Evolutionary conservation across 2,113 vertebrate genomes (phyloP), one percentile per base, ranked within the genome.

Genomic region (Seriola rivoliana): DNA sequence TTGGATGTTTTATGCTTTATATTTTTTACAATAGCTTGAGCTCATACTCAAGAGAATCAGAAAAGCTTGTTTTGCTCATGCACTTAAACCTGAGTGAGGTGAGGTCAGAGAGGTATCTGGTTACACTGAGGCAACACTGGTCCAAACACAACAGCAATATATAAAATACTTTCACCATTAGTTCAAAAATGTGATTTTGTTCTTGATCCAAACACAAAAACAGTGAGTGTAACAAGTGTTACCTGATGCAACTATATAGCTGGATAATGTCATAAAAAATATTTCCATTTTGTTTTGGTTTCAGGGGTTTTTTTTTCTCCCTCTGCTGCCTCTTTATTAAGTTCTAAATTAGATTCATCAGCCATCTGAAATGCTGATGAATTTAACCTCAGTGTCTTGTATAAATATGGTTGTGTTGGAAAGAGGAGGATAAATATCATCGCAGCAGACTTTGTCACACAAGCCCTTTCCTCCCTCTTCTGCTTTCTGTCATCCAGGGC

Each of bases 401-500:
- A 36, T 44, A 34, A 46, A 69, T 12, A 58, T 29, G 34, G 8
- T 12, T 21, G 4, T 16, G 55, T 44, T 48, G 3, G 13, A 34
- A 16, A 55, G 36, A 32, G 12, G 59, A 67, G 7, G 46, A 62
- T n/a, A 25, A 10, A 57, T 42, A 50, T 29, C 34, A 36, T 36
- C 34, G 4, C 34, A 36, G 6, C 34, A 32, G 29, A 25, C 2
- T 80, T 44, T 38, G 5, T 69, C 48, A 84, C 36, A 23, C 4
- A 6, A 7, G 0, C 16, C 3, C 8, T 38, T 52, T n/a, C n/a
- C 19, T 54, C 3, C 3, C 40, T 11, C 34, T 3, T 78, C 59
- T 89, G 50, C 64, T 70, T 91, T 65, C 75, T 55, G 66, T 80
- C 85, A 17, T 29, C 9, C 94, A 99, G 98, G 95, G 98, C 98